A percentile compares a stretch with the other conserved stretches of the same genome.
phyloP scores from a whole-genome alignment of 1,140 invertebrate species.

The Drosophila pachea region DNA sequence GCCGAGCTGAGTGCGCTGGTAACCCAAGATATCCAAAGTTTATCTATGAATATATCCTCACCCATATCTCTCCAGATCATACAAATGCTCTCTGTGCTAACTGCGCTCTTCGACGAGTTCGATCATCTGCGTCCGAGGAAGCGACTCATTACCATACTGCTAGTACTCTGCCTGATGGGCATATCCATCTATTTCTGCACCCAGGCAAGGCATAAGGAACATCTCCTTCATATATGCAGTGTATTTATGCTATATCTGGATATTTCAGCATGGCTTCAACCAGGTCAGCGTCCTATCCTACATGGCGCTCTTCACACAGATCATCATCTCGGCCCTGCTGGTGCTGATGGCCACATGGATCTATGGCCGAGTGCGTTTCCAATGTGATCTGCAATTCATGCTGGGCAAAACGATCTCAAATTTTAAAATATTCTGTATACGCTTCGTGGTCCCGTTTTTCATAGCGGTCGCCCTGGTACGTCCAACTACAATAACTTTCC shows the following conservation, averaged over 20 bases:
- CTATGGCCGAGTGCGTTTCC: constrained; percentile 86
- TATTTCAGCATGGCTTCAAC: constrained; percentile 57
- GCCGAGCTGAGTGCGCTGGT: constrained; percentile 71
- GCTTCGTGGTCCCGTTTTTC: constrained; percentile 68
- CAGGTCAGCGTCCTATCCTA: constrained; percentile 78
- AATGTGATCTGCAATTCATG: constrained; percentile 89
- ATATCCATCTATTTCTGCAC: constrained; percentile 71
- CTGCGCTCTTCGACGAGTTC: constrained; percentile 72
- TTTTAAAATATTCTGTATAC: constrained; percentile 67
- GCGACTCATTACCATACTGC: constrained; percentile 37
- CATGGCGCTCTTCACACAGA: constrained; percentile 86
- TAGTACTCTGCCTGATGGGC: constrained; percentile 42
- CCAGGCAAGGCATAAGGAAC: constrained; percentile 35
- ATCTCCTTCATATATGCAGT: neutral
- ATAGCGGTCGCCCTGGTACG: constrained; percentile 56
- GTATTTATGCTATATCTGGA: neutral
- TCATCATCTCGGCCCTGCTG: constrained; percentile 86
- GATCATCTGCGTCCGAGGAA: constrained; percentile 60
- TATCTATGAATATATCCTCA: neutral
- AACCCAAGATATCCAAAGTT: constrained; percentile 5
- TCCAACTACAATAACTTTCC: neutral
- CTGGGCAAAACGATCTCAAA: constrained; percentile 84
- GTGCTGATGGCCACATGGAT: constrained; percentile 86
- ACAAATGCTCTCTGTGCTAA: constrained; percentile 64
- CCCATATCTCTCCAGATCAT: constrained; percentile 51